phyloP scores from a whole-genome alignment of 2,113 vertebrate species.

The Proteles cristata region DNA sequence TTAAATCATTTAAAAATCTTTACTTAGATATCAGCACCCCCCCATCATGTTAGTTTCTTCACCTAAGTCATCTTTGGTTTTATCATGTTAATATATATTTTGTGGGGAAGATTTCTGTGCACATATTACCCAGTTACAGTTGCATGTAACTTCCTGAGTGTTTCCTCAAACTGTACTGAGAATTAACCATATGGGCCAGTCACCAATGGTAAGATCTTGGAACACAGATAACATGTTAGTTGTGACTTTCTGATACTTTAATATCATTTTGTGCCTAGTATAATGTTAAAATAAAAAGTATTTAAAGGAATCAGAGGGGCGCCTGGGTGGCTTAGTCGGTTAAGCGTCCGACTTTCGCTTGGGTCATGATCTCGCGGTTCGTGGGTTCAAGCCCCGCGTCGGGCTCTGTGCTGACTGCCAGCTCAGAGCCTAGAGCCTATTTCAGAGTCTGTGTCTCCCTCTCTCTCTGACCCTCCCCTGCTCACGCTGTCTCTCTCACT shows the following conservation, averaged over 20 bases:
- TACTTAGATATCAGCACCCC: neutral
- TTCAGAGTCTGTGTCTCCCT: too few species aligned
- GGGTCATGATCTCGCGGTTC: too few species aligned
- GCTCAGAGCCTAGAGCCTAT: too few species aligned
- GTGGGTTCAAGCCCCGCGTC: too few species aligned
- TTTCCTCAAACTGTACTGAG: neutral
- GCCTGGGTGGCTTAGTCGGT: too few species aligned
- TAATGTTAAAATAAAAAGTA: neutral
- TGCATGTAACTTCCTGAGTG: neutral
- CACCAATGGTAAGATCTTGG: neutral
- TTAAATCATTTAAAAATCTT: conserved; percentile 7
- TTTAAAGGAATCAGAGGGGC: conserved; percentile 5
- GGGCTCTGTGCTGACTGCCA: too few species aligned
- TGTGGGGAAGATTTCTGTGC: neutral
- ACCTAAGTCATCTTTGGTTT: neutral
- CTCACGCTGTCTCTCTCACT: too few species aligned
- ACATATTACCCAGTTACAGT: neutral
- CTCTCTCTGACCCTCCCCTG: too few species aligned
- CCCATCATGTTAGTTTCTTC: neutral
- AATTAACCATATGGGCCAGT: neutral
- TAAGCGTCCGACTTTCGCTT: too few species aligned
- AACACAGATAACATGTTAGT: neutral
- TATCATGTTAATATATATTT: neutral
- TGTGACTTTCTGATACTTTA: conserved; percentile 20
- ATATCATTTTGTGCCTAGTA: neutral